phyloP scores from a whole-genome alignment of 2,113 vertebrate genomes.

The Albula goreensis region DNA sequence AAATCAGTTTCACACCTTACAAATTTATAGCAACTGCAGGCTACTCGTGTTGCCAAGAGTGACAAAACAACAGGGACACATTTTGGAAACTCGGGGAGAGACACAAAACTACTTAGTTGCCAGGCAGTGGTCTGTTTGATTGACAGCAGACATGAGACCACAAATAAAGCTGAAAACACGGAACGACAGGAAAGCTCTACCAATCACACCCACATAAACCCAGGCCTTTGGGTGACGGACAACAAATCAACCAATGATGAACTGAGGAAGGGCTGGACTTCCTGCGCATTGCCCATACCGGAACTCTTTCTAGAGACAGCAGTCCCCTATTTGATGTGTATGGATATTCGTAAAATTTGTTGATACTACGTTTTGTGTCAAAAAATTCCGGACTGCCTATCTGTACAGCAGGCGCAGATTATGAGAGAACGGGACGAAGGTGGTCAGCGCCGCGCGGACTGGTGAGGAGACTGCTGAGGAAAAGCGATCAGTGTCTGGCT shows the following conservation, averaged over 20 bases:
- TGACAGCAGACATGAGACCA: neutral
- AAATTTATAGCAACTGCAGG: neutral
- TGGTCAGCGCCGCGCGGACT: conserved; percentile 61
- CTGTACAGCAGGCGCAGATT: conserved; percentile 45
- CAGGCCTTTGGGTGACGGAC: neutral
- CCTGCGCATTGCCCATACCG: conserved; percentile 58
- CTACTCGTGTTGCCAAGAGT: neutral
- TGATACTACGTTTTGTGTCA: neutral
- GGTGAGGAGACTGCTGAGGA: conserved; percentile 58
- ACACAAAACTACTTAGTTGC: neutral
- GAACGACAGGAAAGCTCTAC: neutral
- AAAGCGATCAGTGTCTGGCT: conserved; percentile 50
- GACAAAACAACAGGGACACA: neutral
- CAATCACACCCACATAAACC: conserved; percentile 16
- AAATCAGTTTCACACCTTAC: neutral
- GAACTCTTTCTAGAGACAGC: conserved; percentile 60
- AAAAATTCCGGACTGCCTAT: conserved; percentile 30
- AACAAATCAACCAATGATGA: conserved; percentile 9
- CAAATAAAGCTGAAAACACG: neutral
- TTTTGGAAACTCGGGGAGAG: neutral
- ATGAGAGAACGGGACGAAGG: conserved; percentile 60
- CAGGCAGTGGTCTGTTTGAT: neutral
- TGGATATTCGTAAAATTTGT: conserved; percentile 34
- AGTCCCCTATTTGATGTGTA: conserved; percentile 52
- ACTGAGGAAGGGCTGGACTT: conserved; percentile 49